Percentiles rank a stretch among this genome's conserved stretches.
phyloP scores from a whole-genome alignment of 2,113 vertebrate species.

The Dolichallabes microphthalmus region DNA sequence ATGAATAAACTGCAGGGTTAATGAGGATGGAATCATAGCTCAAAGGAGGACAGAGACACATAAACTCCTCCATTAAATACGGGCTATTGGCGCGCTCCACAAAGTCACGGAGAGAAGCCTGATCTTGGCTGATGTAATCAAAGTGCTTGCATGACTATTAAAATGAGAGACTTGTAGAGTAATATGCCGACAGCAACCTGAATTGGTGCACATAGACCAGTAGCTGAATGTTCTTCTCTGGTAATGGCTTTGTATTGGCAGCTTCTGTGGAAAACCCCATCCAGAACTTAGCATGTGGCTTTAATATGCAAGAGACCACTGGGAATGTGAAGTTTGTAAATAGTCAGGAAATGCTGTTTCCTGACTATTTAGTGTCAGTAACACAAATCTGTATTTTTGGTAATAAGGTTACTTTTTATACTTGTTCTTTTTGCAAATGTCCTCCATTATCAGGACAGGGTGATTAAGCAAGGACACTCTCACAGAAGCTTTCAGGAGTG shows the following conservation, averaged over 20 bases:
- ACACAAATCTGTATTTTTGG: conserved; percentile 28
- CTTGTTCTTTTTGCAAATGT: neutral
- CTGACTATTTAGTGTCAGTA: no score
- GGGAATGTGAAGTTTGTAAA: conserved; percentile 19
- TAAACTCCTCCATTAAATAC: conserved; percentile 33
- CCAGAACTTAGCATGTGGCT: conserved; percentile 48
- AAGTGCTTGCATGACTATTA: conserved; percentile 38
- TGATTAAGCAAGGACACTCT: conserved; percentile 18
- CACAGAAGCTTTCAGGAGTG: conserved; percentile 12
- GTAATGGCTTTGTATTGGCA: conserved; percentile 34
- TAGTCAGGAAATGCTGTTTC: conserved; percentile 23
- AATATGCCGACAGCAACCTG: conserved; percentile 29
- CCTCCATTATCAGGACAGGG: neutral
- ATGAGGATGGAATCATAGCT: conserved; percentile 35
- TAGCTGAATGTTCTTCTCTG: conserved; percentile 6
- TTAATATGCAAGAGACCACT: conserved; percentile 48
- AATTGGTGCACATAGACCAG: conserved; percentile 16
- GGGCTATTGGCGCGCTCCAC: conserved; percentile 29
- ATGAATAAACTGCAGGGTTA: conserved; percentile 41
- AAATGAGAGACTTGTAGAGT: conserved; percentile 21
- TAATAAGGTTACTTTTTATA: conserved; percentile 16
- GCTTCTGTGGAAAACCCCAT: conserved; percentile 23
- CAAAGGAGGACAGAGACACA: conserved; percentile 21
- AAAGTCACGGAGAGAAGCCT: conserved; percentile 33
- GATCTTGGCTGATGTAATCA: conserved; percentile 37